These are phyloP conservation scores for Lontra canadensis DNA, from an alignment of 2,113 vertebrate genomes.

Conservation along the genomic window DNA sequence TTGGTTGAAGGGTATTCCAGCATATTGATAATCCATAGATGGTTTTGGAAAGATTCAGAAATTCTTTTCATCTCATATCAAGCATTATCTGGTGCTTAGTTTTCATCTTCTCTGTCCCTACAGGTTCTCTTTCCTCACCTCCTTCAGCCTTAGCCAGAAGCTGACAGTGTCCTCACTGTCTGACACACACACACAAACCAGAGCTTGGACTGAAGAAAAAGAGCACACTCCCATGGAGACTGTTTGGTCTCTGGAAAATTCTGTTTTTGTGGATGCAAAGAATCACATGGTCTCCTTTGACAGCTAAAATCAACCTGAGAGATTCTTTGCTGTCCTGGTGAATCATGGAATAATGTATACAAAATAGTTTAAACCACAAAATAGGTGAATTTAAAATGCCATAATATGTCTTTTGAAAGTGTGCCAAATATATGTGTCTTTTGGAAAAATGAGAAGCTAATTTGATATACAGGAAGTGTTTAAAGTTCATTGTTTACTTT, in stretches of 20 bases:
- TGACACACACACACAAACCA: not conserved
- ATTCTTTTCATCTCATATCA: not conserved
- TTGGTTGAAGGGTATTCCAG: not conserved
- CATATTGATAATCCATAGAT: not conserved
- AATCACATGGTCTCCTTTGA: not conserved
- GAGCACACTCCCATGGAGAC: not conserved
- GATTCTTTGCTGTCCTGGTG: not conserved
- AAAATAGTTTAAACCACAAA: constrained; percentile 9
- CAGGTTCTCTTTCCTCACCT: not conserved
- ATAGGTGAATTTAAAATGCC: not conserved
- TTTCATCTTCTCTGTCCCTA: not conserved
- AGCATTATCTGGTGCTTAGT: not conserved
- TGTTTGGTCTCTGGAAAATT: not conserved
- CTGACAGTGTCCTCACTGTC: not conserved
- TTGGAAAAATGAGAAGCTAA: not conserved
- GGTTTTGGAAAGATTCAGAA: not conserved
- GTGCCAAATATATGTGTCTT: not conserved
- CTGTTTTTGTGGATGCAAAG: not conserved
- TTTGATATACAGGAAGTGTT: not conserved
- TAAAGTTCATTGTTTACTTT: not conserved
- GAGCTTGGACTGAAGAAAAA: not conserved
- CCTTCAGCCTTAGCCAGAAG: not conserved
- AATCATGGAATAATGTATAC: not conserved
- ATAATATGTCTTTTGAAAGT: not conserved
- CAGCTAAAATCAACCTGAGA: not conserved